Base-by-base conservation (phyloP, 2,113 vertebrate genomes). In the Myiagra hebetior region DNA sequence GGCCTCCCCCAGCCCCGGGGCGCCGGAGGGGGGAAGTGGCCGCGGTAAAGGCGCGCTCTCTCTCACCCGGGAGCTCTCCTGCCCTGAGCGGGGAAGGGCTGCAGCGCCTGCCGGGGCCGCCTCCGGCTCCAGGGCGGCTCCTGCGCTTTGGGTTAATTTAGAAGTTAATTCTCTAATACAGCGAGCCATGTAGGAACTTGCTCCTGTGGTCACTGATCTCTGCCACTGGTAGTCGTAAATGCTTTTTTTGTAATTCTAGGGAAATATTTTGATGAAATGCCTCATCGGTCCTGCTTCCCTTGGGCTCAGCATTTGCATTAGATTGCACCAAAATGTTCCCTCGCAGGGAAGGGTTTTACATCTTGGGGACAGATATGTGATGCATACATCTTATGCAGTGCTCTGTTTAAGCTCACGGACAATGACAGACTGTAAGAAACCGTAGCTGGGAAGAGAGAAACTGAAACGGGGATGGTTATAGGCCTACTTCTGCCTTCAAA, bases 401-500 rank as follows among this genome's bases (percentile, higher is more conserved):
- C 55, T 89, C 65, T 65, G 47, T 33, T 60, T 20, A 53, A 74
- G 83, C 95, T 74, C 73, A 9, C 0, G 37, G 81, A 56, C 65
- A 82, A 82, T 49, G 78, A 87, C 70, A 53, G 93, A 47, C 67
- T 83, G 69, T 75, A 74, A 91, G 89, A 91, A 89, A 62, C 70
- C 13, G 0, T 83, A 11, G 70, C 77, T 53, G 52, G 63, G 47
- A 68, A 87, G 91, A 65, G 64, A 92, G 90, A 96, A 95, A 93
- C 68, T 67, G 88, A 80, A 93, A 87, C 3, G 2, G 21, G 41
- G 47, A 22, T 68, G 65, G 27, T 59, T 74, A 57, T 28, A 82
- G 79, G 90, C 95, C 95, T 92, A 80, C 47, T 90, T 90, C 85
- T 93, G 41, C 82, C 92, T 94, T 86, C 79, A 33, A 47, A 79